A percentile compares a stretch with the other conserved stretches of the same genome.
Evolutionary conservation across 1,140 invertebrate genomes (phyloP).

Genomic region (Manduca sexta): DNA sequence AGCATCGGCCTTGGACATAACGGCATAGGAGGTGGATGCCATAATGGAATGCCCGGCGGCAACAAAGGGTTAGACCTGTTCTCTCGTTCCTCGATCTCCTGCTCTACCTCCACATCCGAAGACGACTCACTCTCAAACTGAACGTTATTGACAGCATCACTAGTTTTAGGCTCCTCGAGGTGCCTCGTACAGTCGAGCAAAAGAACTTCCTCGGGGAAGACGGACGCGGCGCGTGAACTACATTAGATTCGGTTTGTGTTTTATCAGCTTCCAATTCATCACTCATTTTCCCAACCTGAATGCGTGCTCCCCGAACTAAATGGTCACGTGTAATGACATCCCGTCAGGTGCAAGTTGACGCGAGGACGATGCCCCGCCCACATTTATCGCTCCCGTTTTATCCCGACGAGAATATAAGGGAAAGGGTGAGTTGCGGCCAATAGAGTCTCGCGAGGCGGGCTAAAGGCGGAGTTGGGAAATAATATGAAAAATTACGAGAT

Average conservation of each 20-base stretch:
- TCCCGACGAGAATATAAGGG: slow-evolving; percentile 28
- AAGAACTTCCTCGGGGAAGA: slow-evolving; percentile 80
- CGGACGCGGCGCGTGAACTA: slow-evolving; percentile 62
- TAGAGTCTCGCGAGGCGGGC: slow-evolving; percentile 36
- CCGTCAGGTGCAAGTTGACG: slow-evolving; percentile 37
- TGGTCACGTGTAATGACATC: slow-evolving; percentile 47
- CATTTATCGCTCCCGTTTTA: slow-evolving; percentile 19
- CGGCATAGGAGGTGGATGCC: slow-evolving; percentile 48
- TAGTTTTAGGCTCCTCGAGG: slow-evolving; percentile 60
- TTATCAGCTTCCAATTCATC: slow-evolving; percentile 20
- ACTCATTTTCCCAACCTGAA: slow-evolving; percentile 27
- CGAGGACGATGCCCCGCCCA: slow-evolving; percentile 37
- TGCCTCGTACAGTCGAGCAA: slow-evolving; percentile 79
- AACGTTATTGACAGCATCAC: slow-evolving; percentile 13
- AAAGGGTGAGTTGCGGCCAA: slow-evolving; percentile 42
- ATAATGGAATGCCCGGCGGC: slow-evolving; percentile 15
- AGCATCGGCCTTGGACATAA: slow-evolving; percentile 52
- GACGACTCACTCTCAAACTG: slow-evolving; percentile 56
- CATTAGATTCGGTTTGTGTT: slow-evolving; percentile 15
- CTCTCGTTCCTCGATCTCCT: slow-evolving; percentile 27
- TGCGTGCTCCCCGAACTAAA: slow-evolving; percentile 33
- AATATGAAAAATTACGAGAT: neutral
- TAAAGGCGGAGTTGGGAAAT: slow-evolving; percentile 6
- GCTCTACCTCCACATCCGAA: slow-evolving; percentile 63
- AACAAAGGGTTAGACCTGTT: slow-evolving; percentile 11